Conservation (phyloP, 1,140 invertebrate species). For the Calycopis cecrops region DNA sequence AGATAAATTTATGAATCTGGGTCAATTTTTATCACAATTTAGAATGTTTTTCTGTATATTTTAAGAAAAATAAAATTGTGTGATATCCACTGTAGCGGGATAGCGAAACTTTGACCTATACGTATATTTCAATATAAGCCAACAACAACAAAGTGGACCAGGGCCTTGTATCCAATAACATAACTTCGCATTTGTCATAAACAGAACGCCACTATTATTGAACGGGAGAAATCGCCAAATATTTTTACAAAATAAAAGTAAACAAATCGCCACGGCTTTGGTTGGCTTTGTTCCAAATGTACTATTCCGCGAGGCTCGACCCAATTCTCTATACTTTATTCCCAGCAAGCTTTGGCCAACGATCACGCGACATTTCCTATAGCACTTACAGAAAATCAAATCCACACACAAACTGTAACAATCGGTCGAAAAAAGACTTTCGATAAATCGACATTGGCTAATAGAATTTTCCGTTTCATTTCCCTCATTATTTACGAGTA, state of each 20-base stretch:
- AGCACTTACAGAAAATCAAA: conserved; percentile 56
- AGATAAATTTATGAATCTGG: no score
- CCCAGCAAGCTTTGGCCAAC: conserved; percentile 31
- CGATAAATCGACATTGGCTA: conserved; percentile 30
- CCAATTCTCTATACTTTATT: conserved; percentile 64
- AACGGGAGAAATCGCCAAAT: conserved; percentile 44
- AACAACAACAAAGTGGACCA: conserved; percentile 11
- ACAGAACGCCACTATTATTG: conserved; percentile 40
- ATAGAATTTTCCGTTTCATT: conserved; percentile 33
- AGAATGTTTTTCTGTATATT: no score
- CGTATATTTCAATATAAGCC: no score
- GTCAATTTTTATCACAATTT: no score
- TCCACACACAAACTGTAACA: conserved; percentile 42
- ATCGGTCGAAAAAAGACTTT: conserved; percentile 36
- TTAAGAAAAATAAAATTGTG: no score
- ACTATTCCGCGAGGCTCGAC: conserved; percentile 48
- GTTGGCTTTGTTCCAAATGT: conserved; percentile 62
- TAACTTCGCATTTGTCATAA: conserved; percentile 33
- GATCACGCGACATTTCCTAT: conserved; percentile 54
- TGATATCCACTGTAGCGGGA: no score
- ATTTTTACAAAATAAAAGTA: conserved; percentile 57
- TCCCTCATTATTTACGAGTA: conserved; percentile 20
- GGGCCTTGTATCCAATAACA: conserved; percentile 22
- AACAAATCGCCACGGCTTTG: conserved; percentile 47
- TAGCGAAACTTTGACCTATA: no score